Conservation (phyloP, 2,113 vertebrate species). For the Orycteropus afer region DNA sequence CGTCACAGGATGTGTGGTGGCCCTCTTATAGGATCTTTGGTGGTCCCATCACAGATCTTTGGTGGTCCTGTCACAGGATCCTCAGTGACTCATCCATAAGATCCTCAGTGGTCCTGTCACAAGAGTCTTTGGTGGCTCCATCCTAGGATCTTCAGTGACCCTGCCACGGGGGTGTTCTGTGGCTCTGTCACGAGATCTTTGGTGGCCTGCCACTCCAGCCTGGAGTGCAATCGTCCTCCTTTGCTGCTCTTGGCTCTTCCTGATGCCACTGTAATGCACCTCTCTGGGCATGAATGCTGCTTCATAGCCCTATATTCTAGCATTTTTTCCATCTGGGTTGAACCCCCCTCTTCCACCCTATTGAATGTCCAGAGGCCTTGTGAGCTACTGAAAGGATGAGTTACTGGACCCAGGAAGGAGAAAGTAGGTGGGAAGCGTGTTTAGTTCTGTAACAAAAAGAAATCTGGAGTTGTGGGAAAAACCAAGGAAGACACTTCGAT, state of each 20-base stretch:
- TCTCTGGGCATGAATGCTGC: background rate
- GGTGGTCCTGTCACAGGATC: background rate
- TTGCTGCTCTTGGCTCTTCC: fast-evolving
- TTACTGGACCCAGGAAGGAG: fast-evolving
- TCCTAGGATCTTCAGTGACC: too few species aligned
- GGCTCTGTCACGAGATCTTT: background rate
- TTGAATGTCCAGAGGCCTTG: background rate
- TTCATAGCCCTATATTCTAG: background rate
- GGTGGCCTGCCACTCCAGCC: fast-evolving
- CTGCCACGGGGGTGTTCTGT: background rate
- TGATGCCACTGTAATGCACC: fast-evolving
- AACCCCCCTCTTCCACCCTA: background rate
- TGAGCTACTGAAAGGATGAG: background rate
- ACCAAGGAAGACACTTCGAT: fast-evolving
- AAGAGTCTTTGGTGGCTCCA: too few species aligned
- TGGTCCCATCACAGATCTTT: background rate
- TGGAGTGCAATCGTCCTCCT: fast-evolving
- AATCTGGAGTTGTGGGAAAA: background rate
- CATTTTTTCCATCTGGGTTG: background rate
- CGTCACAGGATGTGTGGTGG: background rate
- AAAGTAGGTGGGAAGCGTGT: background rate
- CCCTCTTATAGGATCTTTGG: background rate
- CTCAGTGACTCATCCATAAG: background rate
- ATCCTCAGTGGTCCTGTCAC: too few species aligned
- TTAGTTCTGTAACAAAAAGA: background rate